Base-by-base conservation (phyloP, 2,797 vertebrate species). In the Philypnodon macrostomus region DNA sequence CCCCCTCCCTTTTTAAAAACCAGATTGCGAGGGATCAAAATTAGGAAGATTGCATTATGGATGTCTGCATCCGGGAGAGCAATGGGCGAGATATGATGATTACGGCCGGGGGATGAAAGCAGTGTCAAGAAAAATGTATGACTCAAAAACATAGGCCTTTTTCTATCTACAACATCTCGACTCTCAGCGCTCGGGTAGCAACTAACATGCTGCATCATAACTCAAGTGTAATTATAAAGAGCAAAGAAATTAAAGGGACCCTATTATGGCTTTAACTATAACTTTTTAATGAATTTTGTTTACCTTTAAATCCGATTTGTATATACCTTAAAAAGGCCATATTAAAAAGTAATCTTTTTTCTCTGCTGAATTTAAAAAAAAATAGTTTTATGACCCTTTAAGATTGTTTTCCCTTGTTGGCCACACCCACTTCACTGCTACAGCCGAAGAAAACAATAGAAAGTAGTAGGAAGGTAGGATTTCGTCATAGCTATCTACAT, bases 21-120 rank as follows among this genome's bases (percentile, higher is more conserved):
- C 89, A 90, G 90, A 92, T 91, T 92, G 90, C 83, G 77, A 89
- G 88, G 86, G 89, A 90, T 89, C 89, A 87, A 90, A 91, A 91
- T 91, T 90, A 91, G 89, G 87, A 80, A 90, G 88, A 90, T 90
- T 91, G 81, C 88, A 91, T 92, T 91, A 92, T 89, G 89, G 87
- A 89, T 85, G 89, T 91, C 89, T 91, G 90, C 87, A 90, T 91
- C 89, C 89, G 88, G 86, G 87, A 80, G 88, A 89, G 87, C 89
- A 91, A 87, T 86, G 86, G 83, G 85, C 81, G 85, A 91, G 87
- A 90, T 89, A 86, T 89, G 87, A 90, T 90, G 90, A 91, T 90
- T 86, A 88, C 80, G 82, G 83, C 86, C 75, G 82, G 86, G 86
- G 86, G 88, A 90, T 90, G 87, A 91, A 90, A 90, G 87, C 86